Percentiles rank a stretch among this genome's conserved stretches.
phyloP scores from a whole-genome alignment of 2,113 vertebrate species.

The Prinia subflava region DNA sequence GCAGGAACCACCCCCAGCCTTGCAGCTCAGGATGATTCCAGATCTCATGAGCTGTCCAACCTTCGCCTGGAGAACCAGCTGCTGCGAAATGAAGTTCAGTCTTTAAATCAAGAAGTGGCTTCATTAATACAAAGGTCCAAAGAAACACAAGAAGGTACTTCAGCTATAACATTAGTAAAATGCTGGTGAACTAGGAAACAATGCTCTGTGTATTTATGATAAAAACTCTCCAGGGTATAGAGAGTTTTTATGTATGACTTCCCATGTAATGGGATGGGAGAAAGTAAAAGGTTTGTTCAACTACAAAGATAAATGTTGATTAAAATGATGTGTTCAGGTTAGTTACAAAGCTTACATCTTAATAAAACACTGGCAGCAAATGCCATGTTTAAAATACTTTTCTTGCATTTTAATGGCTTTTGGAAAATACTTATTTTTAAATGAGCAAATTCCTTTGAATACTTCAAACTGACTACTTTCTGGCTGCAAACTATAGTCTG shows the following conservation, averaged over 20 bases:
- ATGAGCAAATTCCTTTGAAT: not conserved
- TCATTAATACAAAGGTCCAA: conserved; percentile 91
- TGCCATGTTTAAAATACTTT: not conserved
- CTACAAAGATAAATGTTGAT: not conserved
- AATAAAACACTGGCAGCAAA: not conserved
- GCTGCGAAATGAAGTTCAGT: conserved; percentile 89
- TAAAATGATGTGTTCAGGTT: not conserved
- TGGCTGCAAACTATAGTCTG: not conserved
- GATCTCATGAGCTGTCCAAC: conserved; percentile 87
- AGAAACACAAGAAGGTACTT: conserved; percentile 89
- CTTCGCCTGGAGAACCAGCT: conserved; percentile 96
- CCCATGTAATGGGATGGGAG: not conserved
- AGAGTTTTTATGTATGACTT: not conserved
- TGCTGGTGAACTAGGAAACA: not conserved
- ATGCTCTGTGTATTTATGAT: not conserved
- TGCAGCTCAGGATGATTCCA: conserved; percentile 48
- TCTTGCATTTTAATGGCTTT: not conserved
- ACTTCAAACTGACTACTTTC: not conserved
- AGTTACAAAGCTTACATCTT: not conserved
- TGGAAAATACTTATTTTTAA: not conserved
- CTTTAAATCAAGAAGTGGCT: conserved; percentile 98
- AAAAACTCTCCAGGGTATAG: not conserved
- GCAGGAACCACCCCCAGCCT: conserved; percentile 44
- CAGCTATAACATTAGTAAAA: not conserved
- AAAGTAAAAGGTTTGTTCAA: not conserved